Evolutionary conservation across 2,888 invertebrate genomes (phyloP), one percentile per base, ranked within the genome.

Genomic region (Drosophila macrospina): DNA sequence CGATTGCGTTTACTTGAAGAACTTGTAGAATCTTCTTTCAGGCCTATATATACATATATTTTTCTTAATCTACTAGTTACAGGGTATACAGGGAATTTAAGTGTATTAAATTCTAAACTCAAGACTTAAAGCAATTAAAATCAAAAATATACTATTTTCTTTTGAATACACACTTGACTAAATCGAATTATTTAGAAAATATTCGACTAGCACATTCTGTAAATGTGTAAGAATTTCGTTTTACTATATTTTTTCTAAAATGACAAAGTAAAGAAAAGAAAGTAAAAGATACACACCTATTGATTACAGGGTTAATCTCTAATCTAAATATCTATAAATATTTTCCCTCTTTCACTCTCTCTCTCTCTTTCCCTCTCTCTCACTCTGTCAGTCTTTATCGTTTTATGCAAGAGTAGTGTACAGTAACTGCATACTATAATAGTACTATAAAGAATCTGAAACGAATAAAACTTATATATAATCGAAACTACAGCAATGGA

Each of bases 401-500:
- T 8, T 3, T 5, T 8, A 11, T 39, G 52, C 54, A 41, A 54
- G 41, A 8, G 54, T 54, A 54, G 20, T 15, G 54, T 30, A 30
- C 24, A 37, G 36, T 26, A 26, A 37, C 26, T 5, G 8, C 1
- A 20, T 24, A 26, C 42, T 55, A 34, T 13, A 24, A 20, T 52
- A 37, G n/a, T 44, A 50, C 20, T 16, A 36, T 37, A 45, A 13
- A 10, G 5, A 45, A 50, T 37, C 24, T n/a, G 15, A 48, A 42
- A 28, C 28, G 5, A 54, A 42, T 37, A 13, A 5, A 30, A 54
- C 16, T 16, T 37, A 28, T 47, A 16, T 34, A 34, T 48, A 51
- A 59, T 15, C 13, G 30, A 57, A 13, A 26, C n/a, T 28, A 30
- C 11, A 32, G 13, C 36, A 47, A 30, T 47, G 36, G n/a, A 66